Conservation (phyloP, 1,140 invertebrate genomes). For the Drosophila virilis region DNA sequence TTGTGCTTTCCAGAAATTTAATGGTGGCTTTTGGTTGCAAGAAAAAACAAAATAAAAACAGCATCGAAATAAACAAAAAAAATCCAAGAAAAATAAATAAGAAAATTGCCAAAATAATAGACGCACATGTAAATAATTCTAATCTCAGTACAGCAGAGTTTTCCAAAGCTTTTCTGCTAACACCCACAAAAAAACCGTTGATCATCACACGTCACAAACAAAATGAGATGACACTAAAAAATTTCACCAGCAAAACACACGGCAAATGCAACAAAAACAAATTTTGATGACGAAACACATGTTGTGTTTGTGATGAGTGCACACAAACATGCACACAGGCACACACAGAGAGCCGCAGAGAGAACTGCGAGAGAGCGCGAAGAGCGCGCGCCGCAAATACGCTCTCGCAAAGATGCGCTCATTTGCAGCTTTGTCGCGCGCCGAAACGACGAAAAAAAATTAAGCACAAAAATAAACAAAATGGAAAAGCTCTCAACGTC, state of each 20-base stretch:
- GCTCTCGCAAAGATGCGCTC: conserved; percentile 27
- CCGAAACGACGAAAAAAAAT: conserved; percentile 56
- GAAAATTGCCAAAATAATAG: background rate
- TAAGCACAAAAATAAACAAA: conserved; percentile 73
- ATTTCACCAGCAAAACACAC: conserved; percentile 50
- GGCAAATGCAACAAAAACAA: conserved; percentile 64
- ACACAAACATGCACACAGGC: background rate
- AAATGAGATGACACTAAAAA: conserved; percentile 23
- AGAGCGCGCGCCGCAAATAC: conserved; percentile 6
- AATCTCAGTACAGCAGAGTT: background rate
- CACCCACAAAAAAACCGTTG: conserved; percentile 6
- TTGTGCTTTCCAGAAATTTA: conserved; percentile 65
- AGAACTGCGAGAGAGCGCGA: conserved; percentile 18
- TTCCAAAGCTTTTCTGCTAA: conserved; percentile 5
- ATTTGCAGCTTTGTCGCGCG: conserved; percentile 71
- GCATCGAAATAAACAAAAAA: conserved; percentile 22
- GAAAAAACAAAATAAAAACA: conserved; percentile 9
- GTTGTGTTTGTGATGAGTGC: conserved; percentile 62
- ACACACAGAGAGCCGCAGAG: conserved; percentile 7
- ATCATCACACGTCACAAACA: conserved; percentile 16
- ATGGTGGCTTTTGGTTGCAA: conserved; percentile 46
- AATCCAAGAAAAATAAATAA: background rate
- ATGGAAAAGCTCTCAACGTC: conserved; percentile 62
- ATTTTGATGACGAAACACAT: conserved; percentile 82
- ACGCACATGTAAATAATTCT: background rate